These are phyloP conservation scores for Agrenia bidenticulata DNA, from an alignment of 2,888 invertebrate genomes.

Conservation along the genomic window DNA sequence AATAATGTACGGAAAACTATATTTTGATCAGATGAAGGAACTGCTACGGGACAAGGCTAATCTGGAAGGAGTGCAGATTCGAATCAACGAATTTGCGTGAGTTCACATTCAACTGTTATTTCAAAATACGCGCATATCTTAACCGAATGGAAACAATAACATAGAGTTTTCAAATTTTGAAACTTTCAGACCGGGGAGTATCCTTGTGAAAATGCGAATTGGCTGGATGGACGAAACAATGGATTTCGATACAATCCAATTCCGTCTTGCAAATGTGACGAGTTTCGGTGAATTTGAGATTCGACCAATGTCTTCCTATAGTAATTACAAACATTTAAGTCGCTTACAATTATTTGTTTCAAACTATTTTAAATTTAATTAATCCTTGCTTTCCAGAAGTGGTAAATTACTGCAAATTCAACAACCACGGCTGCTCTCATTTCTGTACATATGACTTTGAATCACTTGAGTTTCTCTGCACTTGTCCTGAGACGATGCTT, in stretches of 20 bases:
- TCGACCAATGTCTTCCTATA: conserved; percentile 31
- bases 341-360: not conserved
- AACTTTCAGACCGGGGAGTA: conserved; percentile 66
- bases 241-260: conserved; percentile 56
- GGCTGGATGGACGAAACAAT: conserved; percentile 65
- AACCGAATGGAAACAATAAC: not conserved
- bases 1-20: too few species aligned
- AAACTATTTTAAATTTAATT: conserved; percentile 13
- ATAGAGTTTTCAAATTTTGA: not conserved
- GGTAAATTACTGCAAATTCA: conserved; percentile 66
- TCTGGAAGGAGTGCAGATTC: conserved; percentile 30
- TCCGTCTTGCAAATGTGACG: conserved; percentile 25
- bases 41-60: conserved; percentile 27
- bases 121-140: too few species aligned
- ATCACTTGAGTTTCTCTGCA: conserved; percentile 66
- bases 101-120: conserved; percentile 41
- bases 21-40: conserved; percentile 36
- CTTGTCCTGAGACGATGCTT: conserved; percentile 64
- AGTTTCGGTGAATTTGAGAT: conserved; percentile 23
- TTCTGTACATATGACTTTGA: conserved; percentile 68
- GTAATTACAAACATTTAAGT: conserved; percentile 20
- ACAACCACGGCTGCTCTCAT: conserved; percentile 67
- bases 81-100: conserved; percentile 65
- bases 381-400: conserved; percentile 57
- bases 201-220: conserved; percentile 67